phyloP scores from a whole-genome alignment of 2,888 invertebrate genomes.

The Reticulitermes lucifugus region DNA sequence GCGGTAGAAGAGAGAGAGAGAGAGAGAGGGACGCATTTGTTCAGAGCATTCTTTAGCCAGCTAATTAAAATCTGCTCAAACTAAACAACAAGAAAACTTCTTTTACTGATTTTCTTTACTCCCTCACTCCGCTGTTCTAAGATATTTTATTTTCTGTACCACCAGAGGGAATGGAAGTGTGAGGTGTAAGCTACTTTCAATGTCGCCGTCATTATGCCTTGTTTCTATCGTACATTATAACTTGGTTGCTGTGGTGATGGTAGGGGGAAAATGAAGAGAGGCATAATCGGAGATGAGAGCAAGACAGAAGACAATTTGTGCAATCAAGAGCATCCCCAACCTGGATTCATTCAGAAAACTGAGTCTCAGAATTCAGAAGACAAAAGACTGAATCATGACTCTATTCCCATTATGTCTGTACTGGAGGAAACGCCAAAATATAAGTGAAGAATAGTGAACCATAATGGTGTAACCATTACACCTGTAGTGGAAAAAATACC shows the following conservation, averaged over 20 bases:
- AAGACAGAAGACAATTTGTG: constrained; percentile 26
- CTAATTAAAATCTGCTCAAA: constrained; percentile 52
- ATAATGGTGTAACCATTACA: too few species aligned
- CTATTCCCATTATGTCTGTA: too few species aligned
- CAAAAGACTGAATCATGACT: too few species aligned
- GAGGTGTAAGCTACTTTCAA: constrained; percentile 33
- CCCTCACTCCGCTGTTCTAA: constrained; percentile 6
- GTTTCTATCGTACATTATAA: constrained; percentile 3
- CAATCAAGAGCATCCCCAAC: constrained; percentile 19
- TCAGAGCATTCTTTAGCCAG: constrained; percentile 46
- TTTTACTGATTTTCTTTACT: constrained; percentile 23
- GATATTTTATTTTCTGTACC: constrained; percentile 32
- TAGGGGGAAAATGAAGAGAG: background rate
- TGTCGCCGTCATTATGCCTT: constrained; percentile 29
- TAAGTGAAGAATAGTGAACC: too few species aligned
- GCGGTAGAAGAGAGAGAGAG: background rate
- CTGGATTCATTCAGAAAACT: background rate
- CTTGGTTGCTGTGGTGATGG: background rate
- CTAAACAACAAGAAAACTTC: constrained; percentile 48
- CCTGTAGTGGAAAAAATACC: too few species aligned
- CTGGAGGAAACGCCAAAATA: too few species aligned
- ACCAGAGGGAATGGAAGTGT: background rate
- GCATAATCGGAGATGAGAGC: background rate
- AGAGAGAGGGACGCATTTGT: constrained; percentile 30
- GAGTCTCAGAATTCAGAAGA: background rate